Conservation (phyloP, 2,888 invertebrate genomes). For the Spisula subtruncata region DNA sequence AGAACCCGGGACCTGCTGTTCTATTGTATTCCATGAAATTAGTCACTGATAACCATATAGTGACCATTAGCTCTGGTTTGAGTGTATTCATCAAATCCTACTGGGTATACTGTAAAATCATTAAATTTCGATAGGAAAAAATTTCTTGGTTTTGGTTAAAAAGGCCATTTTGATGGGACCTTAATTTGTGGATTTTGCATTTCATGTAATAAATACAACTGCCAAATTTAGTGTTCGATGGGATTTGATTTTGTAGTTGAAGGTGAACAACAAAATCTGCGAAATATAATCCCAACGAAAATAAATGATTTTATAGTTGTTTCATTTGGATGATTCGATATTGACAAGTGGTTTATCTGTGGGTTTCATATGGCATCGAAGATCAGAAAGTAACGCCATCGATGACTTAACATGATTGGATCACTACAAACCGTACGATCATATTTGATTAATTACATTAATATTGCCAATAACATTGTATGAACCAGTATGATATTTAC, state of each 20-base stretch:
- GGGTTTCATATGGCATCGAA: slow-evolving; percentile 3
- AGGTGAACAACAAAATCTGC: too few species aligned
- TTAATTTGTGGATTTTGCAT: too few species aligned
- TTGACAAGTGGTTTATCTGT: background rate
- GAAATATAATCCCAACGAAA: too few species aligned
- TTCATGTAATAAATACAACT: too few species aligned
- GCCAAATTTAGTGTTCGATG: too few species aligned
- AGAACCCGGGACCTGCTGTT: too few species aligned
- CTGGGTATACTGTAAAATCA: too few species aligned
- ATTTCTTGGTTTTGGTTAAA: too few species aligned
- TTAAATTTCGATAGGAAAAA: too few species aligned
- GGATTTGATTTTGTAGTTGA: too few species aligned
- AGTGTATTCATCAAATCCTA: background rate
- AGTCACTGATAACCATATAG: background rate
- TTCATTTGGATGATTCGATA: background rate
- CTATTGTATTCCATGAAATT: background rate
- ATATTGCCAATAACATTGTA: slow-evolving; percentile 40
- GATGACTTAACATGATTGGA: slow-evolving; percentile 33
- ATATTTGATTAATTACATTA: slow-evolving; percentile 43
- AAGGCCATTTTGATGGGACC: too few species aligned
- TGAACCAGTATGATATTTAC: slow-evolving; percentile 36
- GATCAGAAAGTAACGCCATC: background rate
- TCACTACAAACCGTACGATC: slow-evolving; percentile 25
- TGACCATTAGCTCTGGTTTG: background rate
- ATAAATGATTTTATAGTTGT: too few species aligned